Conservation (phyloP, 2,113 vertebrate genomes). For the Nothobranchius furzeri region DNA sequence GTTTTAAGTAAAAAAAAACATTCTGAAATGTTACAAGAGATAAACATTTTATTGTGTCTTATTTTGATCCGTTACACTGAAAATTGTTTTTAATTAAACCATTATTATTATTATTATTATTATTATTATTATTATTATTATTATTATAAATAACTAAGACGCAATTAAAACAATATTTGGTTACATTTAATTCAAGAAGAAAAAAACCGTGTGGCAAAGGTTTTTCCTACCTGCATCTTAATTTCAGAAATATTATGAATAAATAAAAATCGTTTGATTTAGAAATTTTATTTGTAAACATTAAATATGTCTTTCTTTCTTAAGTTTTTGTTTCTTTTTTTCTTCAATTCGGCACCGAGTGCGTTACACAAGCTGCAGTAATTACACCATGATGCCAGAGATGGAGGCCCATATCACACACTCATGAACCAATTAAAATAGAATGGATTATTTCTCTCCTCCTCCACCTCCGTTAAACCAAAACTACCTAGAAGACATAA, state of each 20-base stretch:
- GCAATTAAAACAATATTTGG: too few relatives aligned
- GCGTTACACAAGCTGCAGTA: constrained; percentile 74
- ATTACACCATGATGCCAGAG: constrained; percentile 86
- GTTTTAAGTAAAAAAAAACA: constrained; percentile 1
- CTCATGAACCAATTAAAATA: constrained; percentile 81
- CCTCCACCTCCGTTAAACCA: constrained; percentile 79
- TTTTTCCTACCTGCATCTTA: neutral
- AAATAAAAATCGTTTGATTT: constrained; percentile 34
- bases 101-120: too few relatives aligned
- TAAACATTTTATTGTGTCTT: neutral
- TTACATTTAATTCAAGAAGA: too few relatives aligned
- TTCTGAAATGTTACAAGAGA: neutral
- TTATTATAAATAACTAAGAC: too few relatives aligned
- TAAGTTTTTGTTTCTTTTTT: constrained; percentile 79
- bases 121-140: too few relatives aligned
- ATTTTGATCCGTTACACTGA: too few relatives aligned
- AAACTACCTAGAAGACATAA: constrained; percentile 85
- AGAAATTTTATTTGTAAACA: constrained; percentile 98
- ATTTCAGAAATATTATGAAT: constrained; percentile 61
- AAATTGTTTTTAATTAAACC: too few relatives aligned
- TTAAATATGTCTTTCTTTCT: constrained; percentile 96
- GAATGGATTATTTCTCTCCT: constrained; percentile 50
- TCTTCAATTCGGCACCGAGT: constrained; percentile 81
- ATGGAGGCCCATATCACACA: constrained; percentile 76
- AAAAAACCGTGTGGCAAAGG: too few relatives aligned